phyloP scores from a whole-genome alignment of 2,113 vertebrate genomes.

The Amblyopsis rosae region DNA sequence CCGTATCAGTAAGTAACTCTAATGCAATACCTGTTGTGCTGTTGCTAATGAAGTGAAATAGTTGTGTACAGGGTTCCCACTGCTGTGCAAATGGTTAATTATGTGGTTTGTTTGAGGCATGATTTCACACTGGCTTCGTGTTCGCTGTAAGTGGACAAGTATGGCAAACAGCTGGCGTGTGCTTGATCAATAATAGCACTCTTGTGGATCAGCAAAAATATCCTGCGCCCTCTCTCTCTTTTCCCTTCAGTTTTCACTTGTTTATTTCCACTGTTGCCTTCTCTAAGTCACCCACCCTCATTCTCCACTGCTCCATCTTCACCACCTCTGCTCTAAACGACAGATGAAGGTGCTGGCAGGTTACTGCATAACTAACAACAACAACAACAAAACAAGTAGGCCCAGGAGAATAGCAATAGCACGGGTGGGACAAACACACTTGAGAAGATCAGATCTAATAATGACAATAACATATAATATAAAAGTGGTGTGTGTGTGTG shows the following conservation, averaged over 20 bases:
- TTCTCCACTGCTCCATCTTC: background rate
- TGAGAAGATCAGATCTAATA: too few relatives aligned
- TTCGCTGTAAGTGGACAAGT: slow-evolving; percentile 13
- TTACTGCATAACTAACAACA: background rate
- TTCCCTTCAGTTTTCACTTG: background rate
- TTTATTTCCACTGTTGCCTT: background rate
- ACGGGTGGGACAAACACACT: too few relatives aligned
- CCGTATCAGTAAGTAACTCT: too few relatives aligned
- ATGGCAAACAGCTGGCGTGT: slow-evolving; percentile 22
- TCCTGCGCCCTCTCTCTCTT: background rate
- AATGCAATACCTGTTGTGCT: background rate
- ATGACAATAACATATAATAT: too few relatives aligned
- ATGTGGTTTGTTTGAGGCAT: slow-evolving; percentile 43
- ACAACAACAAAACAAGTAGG: background rate
- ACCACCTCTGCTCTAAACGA: background rate
- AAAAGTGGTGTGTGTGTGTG: too few relatives aligned
- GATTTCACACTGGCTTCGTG: slow-evolving; percentile 37
- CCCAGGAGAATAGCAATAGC: background rate
- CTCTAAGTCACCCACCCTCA: background rate
- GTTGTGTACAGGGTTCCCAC: slow-evolving; percentile 39
- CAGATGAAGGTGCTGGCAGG: background rate
- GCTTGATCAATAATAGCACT: slow-evolving; percentile 43
- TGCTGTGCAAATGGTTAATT: slow-evolving; percentile 49
- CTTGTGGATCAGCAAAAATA: background rate
- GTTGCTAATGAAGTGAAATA: slow-evolving; percentile 49